phyloP scores from a whole-genome alignment of 2,888 invertebrate genomes.

The Piscicola geometra region DNA sequence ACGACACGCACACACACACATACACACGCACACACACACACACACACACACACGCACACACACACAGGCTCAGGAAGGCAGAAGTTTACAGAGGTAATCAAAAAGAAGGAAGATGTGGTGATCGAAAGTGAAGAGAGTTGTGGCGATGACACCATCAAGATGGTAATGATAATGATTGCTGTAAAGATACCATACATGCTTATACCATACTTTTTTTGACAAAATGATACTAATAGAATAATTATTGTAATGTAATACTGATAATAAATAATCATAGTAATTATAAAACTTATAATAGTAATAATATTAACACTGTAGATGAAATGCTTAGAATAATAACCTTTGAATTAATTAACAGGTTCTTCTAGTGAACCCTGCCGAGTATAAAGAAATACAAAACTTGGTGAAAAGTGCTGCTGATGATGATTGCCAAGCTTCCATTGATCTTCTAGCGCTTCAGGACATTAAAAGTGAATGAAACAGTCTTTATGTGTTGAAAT shows the following conservation, averaged over 20 bases:
- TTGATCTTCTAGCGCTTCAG: background rate
- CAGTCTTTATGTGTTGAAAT: background rate
- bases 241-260: no score
- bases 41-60: no score
- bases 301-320: no score
- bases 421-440: slow-evolving; percentile 12
- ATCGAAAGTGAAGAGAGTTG: background rate
- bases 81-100: background rate
- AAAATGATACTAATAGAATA: no score
- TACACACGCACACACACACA: no score
- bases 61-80: background rate
- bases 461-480: background rate
- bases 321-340: no score
- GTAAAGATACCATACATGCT: no score
- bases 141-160: background rate
- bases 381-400: background rate
- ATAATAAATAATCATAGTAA: no score
- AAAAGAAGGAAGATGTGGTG: background rate
- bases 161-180: background rate
- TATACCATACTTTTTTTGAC: no score
- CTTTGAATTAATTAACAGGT: no score
- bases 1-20: no score
- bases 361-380: background rate
- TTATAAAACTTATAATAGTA: no score
- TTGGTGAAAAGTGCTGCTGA: background rate